These are phyloP conservation scores for Novumbra hubbsi DNA, from an alignment of 2,797 vertebrate species.

Conservation along the genomic window DNA sequence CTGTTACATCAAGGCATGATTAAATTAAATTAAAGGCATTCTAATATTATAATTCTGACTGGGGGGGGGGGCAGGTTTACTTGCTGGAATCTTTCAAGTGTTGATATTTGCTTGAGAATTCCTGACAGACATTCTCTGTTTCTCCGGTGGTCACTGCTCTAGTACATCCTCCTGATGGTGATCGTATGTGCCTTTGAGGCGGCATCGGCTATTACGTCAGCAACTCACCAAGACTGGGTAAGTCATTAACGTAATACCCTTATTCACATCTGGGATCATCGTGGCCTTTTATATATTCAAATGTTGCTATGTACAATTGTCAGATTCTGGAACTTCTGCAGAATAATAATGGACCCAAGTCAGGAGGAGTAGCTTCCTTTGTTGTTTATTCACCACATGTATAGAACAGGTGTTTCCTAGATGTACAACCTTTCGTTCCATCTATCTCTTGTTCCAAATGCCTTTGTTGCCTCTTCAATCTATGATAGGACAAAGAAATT, in stretches of 20 bases:
- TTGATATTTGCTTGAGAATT: neutral
- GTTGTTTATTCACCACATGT: too few relatives aligned
- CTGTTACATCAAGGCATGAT: neutral
- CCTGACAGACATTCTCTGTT: conserved; percentile 2
- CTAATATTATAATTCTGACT: neutral
- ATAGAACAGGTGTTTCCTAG: too few relatives aligned
- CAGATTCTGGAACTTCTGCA: neutral
- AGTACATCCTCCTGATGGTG: conserved; percentile 81
- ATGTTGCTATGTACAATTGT: neutral
- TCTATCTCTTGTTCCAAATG: too few relatives aligned
- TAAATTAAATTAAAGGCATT: neutral
- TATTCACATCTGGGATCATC: neutral
- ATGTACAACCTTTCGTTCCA: too few relatives aligned
- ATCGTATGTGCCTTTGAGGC: conserved; percentile 78
- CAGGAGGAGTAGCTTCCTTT: neutral
- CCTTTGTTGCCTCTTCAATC: too few relatives aligned
- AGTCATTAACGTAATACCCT: conserved; percentile 47
- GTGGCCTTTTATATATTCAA: neutral
- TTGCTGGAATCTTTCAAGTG: neutral
- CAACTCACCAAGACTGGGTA: conserved; percentile 73
- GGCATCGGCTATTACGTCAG: conserved; percentile 79
- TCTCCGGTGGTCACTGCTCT: conserved; percentile 19
- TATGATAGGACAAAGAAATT: too few relatives aligned
- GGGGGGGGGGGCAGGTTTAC: neutral
- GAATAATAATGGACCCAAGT: neutral